phyloP scores from a whole-genome alignment of 2,888 invertebrate species.

The Caenorhabditis becei region DNA sequence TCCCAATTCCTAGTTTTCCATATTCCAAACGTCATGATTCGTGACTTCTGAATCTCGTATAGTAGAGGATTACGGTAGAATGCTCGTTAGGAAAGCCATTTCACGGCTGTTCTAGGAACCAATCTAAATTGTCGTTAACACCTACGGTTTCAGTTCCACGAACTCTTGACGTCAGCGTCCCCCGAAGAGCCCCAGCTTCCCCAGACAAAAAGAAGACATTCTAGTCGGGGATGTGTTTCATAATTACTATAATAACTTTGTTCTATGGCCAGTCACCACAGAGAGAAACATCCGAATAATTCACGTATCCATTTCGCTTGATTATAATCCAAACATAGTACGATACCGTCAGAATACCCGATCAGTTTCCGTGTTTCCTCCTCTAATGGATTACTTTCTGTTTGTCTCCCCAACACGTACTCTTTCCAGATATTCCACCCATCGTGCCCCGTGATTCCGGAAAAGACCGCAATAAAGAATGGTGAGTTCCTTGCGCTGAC shows the following conservation, averaged over 20 bases:
- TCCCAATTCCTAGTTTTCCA: neutral
- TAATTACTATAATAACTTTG: constrained; percentile 55
- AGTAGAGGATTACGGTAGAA: too few species aligned
- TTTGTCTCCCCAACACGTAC: neutral
- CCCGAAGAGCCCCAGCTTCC: too few species aligned
- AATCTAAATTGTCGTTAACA: too few species aligned
- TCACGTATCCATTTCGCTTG: constrained; percentile 19
- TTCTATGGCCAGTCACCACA: constrained; percentile 17
- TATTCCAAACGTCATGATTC: too few species aligned
- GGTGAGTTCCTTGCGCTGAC: constrained; percentile 28
- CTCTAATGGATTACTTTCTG: constrained; percentile 6
- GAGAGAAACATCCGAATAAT: constrained; percentile 10
- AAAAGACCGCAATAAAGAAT: constrained; percentile 24
- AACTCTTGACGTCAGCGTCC: too few species aligned
- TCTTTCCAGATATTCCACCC: constrained; percentile 3
- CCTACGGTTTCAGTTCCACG: too few species aligned
- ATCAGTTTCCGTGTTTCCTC: neutral
- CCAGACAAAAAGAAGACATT: neutral
- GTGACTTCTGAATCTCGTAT: too few species aligned
- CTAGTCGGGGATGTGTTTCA: constrained; percentile 4
- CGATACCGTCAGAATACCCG: constrained; percentile 11
- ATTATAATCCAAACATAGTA: constrained; percentile 49
- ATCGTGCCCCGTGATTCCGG: constrained; percentile 8
- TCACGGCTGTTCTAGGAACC: too few species aligned
- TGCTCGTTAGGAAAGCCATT: too few species aligned